These are phyloP conservation scores for Gnathonemus longibarbis DNA, from an alignment of 2,113 vertebrate genomes.

Conservation along the genomic window DNA sequence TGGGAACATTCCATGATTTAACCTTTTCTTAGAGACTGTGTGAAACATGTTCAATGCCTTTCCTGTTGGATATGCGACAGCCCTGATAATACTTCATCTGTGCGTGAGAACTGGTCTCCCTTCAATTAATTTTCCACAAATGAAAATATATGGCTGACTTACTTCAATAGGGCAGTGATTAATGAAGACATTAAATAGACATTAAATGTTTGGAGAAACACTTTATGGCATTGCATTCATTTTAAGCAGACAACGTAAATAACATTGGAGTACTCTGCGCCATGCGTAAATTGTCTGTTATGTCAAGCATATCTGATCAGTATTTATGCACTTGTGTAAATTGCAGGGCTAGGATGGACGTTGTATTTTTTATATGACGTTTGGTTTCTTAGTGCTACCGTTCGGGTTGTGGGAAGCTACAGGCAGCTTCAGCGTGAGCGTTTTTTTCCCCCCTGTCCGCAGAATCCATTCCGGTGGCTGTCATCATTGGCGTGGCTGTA, in stretches of 20 bases:
- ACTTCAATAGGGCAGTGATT: conserved; percentile 52
- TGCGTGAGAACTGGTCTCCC: conserved; percentile 22
- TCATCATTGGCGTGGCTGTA: conserved; percentile 95
- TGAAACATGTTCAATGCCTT: background rate
- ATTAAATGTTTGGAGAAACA: conserved; percentile 43
- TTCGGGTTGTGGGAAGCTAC: background rate
- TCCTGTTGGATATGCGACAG: background rate
- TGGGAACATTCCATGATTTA: background rate
- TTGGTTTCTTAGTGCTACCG: background rate
- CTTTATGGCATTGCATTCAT: conserved; percentile 44
- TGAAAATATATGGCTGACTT: conserved; percentile 49
- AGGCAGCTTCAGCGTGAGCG: conserved; percentile 10
- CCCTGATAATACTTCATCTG: conserved; percentile 28
- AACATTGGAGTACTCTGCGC: conserved; percentile 34
- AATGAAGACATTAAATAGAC: conserved; percentile 54
- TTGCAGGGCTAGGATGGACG: background rate
- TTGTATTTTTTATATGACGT: background rate
- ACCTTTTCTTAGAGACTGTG: background rate
- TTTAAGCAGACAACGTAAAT: conserved; percentile 47
- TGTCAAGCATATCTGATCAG: conserved; percentile 29
- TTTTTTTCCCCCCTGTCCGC: conserved; percentile 41
- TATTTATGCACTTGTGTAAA: conserved; percentile 12
- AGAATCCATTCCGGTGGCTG: conserved; percentile 92
- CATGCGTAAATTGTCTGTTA: conserved; percentile 42
- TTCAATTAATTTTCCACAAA: conserved; percentile 43